Conservation (phyloP, 2,113 vertebrate species). For the Oreochromis aureus region DNA sequence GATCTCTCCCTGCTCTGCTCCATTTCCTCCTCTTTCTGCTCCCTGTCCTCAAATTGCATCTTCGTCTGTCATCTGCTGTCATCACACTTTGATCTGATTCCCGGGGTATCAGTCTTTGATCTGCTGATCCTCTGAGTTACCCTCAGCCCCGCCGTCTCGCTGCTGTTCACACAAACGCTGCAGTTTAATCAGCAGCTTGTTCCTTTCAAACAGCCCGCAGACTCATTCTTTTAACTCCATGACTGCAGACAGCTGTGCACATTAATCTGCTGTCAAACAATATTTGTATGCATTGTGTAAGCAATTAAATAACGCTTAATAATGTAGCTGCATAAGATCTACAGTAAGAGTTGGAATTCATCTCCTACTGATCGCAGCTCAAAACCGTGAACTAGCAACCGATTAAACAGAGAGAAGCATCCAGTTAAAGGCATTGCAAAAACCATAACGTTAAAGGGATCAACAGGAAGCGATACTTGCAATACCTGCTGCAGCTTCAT, state of each 20-base stretch:
- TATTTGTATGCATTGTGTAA: not conserved
- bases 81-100: constrained; percentile 9
- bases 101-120: constrained; percentile 8
- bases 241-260: not conserved
- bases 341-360: not conserved
- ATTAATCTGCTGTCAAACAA: not conserved
- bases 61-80: constrained; percentile 1
- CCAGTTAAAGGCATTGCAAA: not conserved
- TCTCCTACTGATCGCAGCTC: not conserved
- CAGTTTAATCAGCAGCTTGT: not conserved
- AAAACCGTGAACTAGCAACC: not conserved
- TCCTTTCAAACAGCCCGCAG: not conserved
- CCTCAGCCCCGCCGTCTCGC: not conserved
- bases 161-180: not conserved
- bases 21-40: not conserved
- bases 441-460: not conserved
- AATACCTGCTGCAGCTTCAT: not conserved
- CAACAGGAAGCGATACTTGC: not conserved
- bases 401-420: not conserved
- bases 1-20: not conserved
- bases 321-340: not conserved
- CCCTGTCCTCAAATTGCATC: not conserved
- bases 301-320: not conserved
- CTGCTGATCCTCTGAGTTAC: not conserved
- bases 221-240: not conserved